Conservation (phyloP, 2,888 invertebrate species). For the Epirrhoe tristata region DNA sequence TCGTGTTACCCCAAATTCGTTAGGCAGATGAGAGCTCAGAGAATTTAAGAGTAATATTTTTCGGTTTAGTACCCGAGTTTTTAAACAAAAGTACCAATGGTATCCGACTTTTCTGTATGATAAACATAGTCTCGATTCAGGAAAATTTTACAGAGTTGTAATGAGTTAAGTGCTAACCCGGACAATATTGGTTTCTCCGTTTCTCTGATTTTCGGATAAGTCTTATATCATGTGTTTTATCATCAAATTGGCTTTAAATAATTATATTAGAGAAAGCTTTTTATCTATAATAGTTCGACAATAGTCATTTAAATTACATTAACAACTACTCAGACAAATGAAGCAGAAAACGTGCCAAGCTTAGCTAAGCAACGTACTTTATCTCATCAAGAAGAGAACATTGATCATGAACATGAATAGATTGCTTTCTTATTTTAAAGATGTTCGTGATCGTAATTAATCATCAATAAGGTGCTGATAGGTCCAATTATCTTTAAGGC, state of each 20-base stretch:
- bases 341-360: constrained; percentile 29
- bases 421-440: background rate
- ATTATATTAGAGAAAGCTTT: constrained; percentile 17
- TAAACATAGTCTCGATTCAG: too few relatives aligned
- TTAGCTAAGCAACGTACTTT: constrained; percentile 22
- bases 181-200: too few relatives aligned
- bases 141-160: too few relatives aligned
- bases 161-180: too few relatives aligned
- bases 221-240: too few relatives aligned
- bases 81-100: background rate
- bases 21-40: constrained; percentile 55
- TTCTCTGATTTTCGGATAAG: too few relatives aligned
- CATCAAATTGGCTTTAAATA: constrained; percentile 2
- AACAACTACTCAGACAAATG: constrained; percentile 39
- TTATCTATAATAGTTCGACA: constrained; percentile 25
- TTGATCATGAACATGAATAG: constrained; percentile 11
- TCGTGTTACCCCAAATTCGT: constrained; percentile 66
- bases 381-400: constrained; percentile 18
- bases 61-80: constrained; percentile 11
- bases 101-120: background rate
- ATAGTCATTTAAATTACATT: constrained; percentile 39
- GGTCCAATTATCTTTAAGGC: too few relatives aligned
- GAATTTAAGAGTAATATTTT: constrained; percentile 54
- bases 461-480: too few relatives aligned
- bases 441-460: too few relatives aligned